These are phyloP conservation scores for Perdita meconis DNA, from an alignment of 2,888 invertebrate genomes.

Conservation along the genomic window DNA sequence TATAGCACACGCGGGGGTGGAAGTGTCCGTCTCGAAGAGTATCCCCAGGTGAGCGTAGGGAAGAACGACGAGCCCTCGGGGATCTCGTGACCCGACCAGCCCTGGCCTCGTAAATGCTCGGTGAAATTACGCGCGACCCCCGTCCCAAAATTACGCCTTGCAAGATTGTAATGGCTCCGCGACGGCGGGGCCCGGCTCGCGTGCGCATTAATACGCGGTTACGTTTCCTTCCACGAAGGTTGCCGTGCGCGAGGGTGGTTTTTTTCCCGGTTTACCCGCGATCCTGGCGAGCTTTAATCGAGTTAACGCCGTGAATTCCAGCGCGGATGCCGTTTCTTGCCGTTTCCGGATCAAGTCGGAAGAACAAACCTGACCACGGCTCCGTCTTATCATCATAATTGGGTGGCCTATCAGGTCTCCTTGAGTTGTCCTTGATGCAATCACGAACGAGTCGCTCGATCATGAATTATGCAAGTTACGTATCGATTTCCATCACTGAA, in stretches of 20 bases:
- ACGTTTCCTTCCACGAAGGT: conserved; percentile 29
- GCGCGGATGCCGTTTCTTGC: conserved; percentile 30
- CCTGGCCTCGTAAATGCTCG: conserved; percentile 70
- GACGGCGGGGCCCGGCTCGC: conserved; percentile 43
- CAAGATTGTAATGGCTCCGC: conserved; percentile 71
- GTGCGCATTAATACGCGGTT: conserved; percentile 48
- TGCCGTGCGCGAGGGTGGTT: neutral
- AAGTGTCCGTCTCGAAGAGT: conserved; percentile 39
- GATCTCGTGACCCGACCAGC: conserved; percentile 55
- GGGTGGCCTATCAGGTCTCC: too few relatives aligned
- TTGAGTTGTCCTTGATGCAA: too few relatives aligned
- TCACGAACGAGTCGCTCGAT: too few relatives aligned
- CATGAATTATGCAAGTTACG: neutral
- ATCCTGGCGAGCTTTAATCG: conserved; percentile 34
- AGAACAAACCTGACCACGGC: too few relatives aligned
- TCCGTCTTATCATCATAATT: too few relatives aligned
- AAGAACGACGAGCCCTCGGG: conserved; percentile 61
- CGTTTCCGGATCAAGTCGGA: conserved; percentile 27
- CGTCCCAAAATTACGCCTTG: conserved; percentile 70
- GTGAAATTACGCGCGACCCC: conserved; percentile 69
- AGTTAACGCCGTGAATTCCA: conserved; percentile 22
- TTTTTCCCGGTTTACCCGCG: conserved; percentile 1
- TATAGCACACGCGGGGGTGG: conserved; percentile 52
- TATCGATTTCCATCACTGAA: neutral
- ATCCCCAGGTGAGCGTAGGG: conserved; percentile 56